Evolutionary conservation across 1,140 invertebrate species (phyloP).

Genomic region (Neotoxoptera formosana): DNA sequence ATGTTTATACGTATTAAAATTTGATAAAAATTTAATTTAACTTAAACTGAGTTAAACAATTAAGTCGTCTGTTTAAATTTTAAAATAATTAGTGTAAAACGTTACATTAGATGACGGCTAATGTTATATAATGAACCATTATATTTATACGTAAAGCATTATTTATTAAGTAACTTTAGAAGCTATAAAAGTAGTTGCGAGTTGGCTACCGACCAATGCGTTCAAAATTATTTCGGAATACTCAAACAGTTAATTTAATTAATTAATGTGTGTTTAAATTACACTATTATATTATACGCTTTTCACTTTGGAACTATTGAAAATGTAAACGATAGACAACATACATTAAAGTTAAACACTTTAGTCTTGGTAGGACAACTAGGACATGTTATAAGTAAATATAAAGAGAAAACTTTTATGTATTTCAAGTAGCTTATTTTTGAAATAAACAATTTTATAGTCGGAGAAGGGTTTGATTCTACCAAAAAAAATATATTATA

Average conservation of each 20-base stretch:
- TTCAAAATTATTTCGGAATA: constrained; percentile 26
- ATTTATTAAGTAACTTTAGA: constrained; percentile 45
- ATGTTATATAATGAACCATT: not conserved
- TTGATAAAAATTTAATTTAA: not conserved
- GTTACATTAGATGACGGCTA: not conserved
- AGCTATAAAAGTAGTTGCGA: not conserved
- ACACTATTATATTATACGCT: not conserved
- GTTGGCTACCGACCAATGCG: not conserved
- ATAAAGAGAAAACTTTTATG: not conserved
- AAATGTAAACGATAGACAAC: not conserved
- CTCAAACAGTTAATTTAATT: constrained; percentile 41
- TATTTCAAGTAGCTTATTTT: not conserved
- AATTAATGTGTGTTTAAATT: not conserved
- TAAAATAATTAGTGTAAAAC: not conserved
- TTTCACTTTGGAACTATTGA: not conserved
- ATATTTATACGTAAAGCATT: not conserved
- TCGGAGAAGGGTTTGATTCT: not conserved
- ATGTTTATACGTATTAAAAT: not conserved
- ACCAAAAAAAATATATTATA: not conserved
- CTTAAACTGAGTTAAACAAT: not conserved
- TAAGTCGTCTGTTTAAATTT: not conserved
- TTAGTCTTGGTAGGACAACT: not conserved
- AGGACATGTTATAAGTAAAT: not conserved
- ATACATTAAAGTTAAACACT: not conserved
- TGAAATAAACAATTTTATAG: not conserved